These are phyloP conservation scores for Bursaphelenchus mucronatus DNA, from an alignment of 1,140 invertebrate genomes.

Conservation along the genomic window DNA sequence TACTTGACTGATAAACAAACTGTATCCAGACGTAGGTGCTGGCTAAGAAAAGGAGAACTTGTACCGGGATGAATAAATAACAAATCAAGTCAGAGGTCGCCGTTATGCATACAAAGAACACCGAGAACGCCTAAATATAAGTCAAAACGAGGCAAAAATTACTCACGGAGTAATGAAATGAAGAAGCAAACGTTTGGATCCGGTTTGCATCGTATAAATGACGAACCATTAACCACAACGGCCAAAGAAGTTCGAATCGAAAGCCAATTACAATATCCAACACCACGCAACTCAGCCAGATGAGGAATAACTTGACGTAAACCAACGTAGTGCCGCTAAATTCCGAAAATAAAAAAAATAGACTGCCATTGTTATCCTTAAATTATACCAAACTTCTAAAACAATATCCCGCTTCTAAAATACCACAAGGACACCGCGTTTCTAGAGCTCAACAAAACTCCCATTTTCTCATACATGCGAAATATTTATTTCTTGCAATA, in stretches of 20 bases:
- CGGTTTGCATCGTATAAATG: constrained; percentile 96
- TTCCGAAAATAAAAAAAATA: constrained; percentile 32
- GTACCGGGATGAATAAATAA: constrained; percentile 96
- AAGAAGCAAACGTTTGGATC: constrained; percentile 87
- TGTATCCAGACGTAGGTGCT: constrained; percentile 99
- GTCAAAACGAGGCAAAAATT: constrained; percentile 3
- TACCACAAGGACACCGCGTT: background rate
- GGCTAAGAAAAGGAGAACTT: constrained; percentile 75
- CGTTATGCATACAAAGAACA: constrained; percentile 95
- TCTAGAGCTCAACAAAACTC: background rate
- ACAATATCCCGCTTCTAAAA: too few relatives aligned
- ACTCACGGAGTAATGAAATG: constrained; percentile 47
- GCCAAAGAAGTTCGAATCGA: constrained; percentile 98
- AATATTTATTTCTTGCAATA: constrained; percentile 11
- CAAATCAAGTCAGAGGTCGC: constrained; percentile 97
- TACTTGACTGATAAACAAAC: constrained; percentile 96
- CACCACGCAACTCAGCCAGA: constrained; percentile 89
- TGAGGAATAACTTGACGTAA: constrained; percentile 88
- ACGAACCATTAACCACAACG: constrained; percentile 90
- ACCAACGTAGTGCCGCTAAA: constrained; percentile 78
- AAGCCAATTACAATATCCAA: constrained; percentile 96
- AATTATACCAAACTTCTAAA: too few relatives aligned
- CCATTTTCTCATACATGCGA: constrained; percentile 4
- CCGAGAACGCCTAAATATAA: constrained; percentile 81
- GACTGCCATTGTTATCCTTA: background rate